phyloP scores from a whole-genome alignment of 1,140 invertebrate species.

The Ceratitis capitata region DNA sequence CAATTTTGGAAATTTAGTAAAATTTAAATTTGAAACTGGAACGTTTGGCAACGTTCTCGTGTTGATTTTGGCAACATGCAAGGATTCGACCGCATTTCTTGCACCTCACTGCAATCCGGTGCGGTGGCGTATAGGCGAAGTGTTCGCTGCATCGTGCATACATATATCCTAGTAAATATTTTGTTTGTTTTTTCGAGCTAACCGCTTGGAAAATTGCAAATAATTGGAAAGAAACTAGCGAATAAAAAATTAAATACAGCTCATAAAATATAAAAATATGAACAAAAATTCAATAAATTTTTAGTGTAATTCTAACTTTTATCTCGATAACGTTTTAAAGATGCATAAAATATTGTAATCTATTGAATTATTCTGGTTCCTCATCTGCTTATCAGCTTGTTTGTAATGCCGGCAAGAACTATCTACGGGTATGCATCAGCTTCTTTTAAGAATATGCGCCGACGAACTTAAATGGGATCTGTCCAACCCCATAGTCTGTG shows the following conservation, averaged over 20 bases:
- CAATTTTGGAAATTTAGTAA: not conserved
- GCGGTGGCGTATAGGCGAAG: not conserved
- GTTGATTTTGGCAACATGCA: not conserved
- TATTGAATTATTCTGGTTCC: not conserved
- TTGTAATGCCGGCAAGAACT: too few species aligned
- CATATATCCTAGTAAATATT: not conserved
- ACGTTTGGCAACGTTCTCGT: not conserved
- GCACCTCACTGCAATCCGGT: not conserved
- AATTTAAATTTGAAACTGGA: not conserved
- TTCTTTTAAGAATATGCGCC: too few species aligned
- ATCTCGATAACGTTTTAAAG: not conserved
- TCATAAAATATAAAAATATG: not conserved
- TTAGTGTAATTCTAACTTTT: too few species aligned
- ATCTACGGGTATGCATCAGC: too few species aligned
- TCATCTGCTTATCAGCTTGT: too few species aligned
- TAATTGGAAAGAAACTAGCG: not conserved
- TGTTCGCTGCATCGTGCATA: not conserved
- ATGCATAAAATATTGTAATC: not conserved
- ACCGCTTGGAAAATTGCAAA: slow-evolving; percentile 5
- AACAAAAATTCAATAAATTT: too few species aligned
- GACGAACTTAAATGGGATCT: too few species aligned
- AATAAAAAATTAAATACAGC: not conserved
- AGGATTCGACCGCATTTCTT: not conserved
- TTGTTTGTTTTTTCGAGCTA: not conserved
- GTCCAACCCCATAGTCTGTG: too few species aligned